Percentiles rank a stretch among this genome's conserved stretches.
Conservation (phyloP, 2,113 vertebrate species). For the Mionectes macconnelli region DNA sequence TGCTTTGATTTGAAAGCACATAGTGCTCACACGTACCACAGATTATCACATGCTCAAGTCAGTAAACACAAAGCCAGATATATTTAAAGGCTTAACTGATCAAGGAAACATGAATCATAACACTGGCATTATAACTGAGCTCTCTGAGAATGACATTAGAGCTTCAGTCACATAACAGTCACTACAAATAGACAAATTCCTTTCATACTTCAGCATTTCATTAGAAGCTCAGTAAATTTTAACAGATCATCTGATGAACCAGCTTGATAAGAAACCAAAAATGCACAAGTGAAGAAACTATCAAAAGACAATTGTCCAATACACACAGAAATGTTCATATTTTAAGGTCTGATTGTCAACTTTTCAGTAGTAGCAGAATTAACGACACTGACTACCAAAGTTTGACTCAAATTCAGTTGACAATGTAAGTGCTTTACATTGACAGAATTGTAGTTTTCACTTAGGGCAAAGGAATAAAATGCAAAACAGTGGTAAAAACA, state of each 20-base stretch:
- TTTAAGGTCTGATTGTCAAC: background rate
- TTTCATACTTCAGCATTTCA: background rate
- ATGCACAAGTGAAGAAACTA: background rate
- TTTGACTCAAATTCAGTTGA: conserved; percentile 11
- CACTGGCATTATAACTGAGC: background rate
- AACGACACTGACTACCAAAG: background rate
- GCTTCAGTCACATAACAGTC: background rate
- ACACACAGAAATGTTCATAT: background rate
- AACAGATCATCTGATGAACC: background rate
- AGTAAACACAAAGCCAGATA: background rate
- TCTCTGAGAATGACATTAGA: background rate
- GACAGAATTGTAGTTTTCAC: conserved; percentile 19
- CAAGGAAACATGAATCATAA: background rate
- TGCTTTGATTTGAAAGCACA: background rate
- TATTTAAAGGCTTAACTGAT: conserved; percentile 9
- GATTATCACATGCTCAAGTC: background rate
- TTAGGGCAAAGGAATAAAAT: conserved; percentile 39
- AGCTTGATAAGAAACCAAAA: background rate
- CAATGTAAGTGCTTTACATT: conserved; percentile 14
- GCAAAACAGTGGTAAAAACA: conserved; percentile 46
- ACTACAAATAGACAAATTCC: background rate
- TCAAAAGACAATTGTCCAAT: background rate
- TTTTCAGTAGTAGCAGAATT: conserved; percentile 1
- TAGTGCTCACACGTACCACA: background rate
- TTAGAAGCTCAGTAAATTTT: background rate